These are phyloP conservation scores for Poeciliopsis prolifica DNA, from an alignment of 2,113 vertebrate genomes.

Conservation along the genomic window DNA sequence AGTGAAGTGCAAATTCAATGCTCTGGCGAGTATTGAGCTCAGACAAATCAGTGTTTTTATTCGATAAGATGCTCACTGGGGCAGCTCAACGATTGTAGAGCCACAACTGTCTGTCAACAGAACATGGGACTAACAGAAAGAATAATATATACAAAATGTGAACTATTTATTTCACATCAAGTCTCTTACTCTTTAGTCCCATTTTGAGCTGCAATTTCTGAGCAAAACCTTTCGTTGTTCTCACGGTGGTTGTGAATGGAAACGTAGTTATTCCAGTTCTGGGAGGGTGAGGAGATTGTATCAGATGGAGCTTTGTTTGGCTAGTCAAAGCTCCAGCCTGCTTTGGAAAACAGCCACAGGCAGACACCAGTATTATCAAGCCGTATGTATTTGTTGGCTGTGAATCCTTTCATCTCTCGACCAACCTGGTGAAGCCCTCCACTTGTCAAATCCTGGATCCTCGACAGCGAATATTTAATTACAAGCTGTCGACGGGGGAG, in stretches of 20 bases:
- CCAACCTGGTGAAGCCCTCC: conserved; percentile 8
- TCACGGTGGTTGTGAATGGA: background rate
- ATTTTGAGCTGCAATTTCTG: background rate
- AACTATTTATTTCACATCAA: background rate
- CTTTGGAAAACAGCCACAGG: conserved; percentile 3
- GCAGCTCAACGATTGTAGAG: background rate
- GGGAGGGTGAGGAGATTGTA: background rate
- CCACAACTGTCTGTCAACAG: background rate
- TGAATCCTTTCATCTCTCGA: background rate
- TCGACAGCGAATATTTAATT: conserved; percentile 18
- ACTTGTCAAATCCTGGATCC: conserved; percentile 4
- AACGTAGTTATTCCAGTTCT: background rate
- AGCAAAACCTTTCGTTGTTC: background rate
- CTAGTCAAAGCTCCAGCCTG: background rate
- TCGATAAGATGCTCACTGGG: background rate
- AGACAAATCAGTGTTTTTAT: background rate
- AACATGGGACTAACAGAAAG: background rate
- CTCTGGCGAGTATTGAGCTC: background rate
- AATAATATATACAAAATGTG: background rate
- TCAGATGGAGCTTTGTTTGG: conserved; percentile 18
- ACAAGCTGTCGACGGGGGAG: conserved; percentile 18
- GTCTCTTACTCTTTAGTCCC: background rate
- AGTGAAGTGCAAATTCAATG: background rate
- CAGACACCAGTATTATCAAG: conserved; percentile 4
- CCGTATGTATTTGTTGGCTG: background rate